Base-by-base conservation (phyloP, 2,888 invertebrate species). In the Tyria jacobaeae region DNA sequence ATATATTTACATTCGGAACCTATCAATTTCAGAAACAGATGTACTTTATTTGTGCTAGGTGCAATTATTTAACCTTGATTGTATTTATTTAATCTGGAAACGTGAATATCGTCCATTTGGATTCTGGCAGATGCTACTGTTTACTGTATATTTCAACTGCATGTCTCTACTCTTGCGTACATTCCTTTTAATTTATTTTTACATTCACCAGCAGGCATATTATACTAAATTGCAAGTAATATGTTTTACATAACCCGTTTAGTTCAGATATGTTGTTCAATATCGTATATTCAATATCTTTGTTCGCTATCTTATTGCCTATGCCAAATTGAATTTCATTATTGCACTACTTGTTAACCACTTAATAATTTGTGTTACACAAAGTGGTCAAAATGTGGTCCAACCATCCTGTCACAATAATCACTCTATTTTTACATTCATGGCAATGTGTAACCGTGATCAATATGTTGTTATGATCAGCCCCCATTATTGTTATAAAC, bases 351-450 rank as follows among this genome's bases (percentile, higher is more conserved):
- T 79, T 70, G 77, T 69, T 68, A 69, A 65, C 62, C 76, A 75
- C 66, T 78, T 78, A 70, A 78, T 79, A 79, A 79, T 79, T n/a
- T n/a, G n/a, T 72, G 73, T 82, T 83, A 82, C 85, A 79, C 82
- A 82, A 86, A 87, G 81, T 87, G 85, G 79, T 64, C 78, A 72
- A 80, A 76, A 87, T 88, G 85, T 84, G 71, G 74, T 75, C 65
- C 72, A 69, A 62, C 67, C 82, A 74, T 75, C 79, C 77, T 70
- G 68, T 75, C 73, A 9, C 44, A 75, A 74, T 73, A 74, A 83
- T 82, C 80, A 84, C 83, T 85, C 83, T 79, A 76, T 75, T 79
- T 76, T 70, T 69, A 67, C 49, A 12, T 58, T 67, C 51, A 54
- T 60, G 44, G 41, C 62, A 34, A 15, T 27, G 41, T 54, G 14